Evolutionary conservation across 2,113 vertebrate genomes (phyloP), one percentile per base, ranked within the genome.

Genomic region (Ibidorhyncha struthersii): DNA sequence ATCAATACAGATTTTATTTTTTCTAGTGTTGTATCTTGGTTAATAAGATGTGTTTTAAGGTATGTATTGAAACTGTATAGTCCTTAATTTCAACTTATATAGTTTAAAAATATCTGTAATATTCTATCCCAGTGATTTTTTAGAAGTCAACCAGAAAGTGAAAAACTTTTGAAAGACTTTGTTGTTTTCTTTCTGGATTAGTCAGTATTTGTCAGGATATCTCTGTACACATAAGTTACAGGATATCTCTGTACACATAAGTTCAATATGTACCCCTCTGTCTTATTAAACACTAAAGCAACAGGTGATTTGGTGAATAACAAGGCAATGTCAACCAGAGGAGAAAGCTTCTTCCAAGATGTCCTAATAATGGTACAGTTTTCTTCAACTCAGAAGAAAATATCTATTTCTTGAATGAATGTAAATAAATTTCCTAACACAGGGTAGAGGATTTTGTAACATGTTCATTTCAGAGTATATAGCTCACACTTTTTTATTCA

Each of bases 111-210:
- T 45, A 0, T 9, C 6, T 30, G 5, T 43, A 81, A 53, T 69
- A 65, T 34, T 93, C 12, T 40, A 77, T 36, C 73, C 8, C 43
- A 61, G 23, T 83, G 72, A 25, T 40, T 79, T 83, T 71, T n/a
- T 1, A 25, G 76, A 80, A 59, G 2, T 36, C 9, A 74, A 8
- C 1, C 0, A n/a, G 22, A 73, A 53, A 41, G 2, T n/a, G 10
- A 69, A 84, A 78, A 89, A 13, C 8, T 16, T 53, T 29, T 45
- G 30, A 69, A 65, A 69, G 30, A 34, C 7, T 56, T 56, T 59
- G 2, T 10, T 80, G 2, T 14, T 78, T 91, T 52, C 14, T 70
- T 82, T 67, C n/a, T 56, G 45, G 34, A 69, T 7, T 34, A 80
- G 3, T 67, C 25, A 69, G 22, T 49, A 40, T 32, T 73, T 43